phyloP scores from a whole-genome alignment of 2,113 vertebrate species.

The Corythaeola cristata region DNA sequence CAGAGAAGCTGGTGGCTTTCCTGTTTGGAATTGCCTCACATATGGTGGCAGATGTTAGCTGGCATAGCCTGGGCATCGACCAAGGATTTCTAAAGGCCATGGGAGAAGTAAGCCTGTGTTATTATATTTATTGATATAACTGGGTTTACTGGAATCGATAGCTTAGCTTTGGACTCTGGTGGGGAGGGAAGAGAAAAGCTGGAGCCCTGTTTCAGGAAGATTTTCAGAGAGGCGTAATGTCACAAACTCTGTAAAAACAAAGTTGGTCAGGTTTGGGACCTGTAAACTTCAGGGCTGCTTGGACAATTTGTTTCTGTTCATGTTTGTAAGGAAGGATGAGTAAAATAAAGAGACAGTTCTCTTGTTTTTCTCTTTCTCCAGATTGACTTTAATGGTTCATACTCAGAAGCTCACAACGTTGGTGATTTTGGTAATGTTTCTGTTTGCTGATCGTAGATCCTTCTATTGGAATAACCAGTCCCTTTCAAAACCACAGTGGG shows the following conservation, averaged over 20 bases:
- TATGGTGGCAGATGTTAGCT: slow-evolving; percentile 80
- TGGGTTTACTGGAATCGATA: background rate
- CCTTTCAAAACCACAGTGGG: background rate
- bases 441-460: background rate
- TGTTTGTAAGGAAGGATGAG: background rate
- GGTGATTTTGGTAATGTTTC: slow-evolving; percentile 79
- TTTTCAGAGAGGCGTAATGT: background rate
- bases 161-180: background rate
- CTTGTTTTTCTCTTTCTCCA: slow-evolving; percentile 43
- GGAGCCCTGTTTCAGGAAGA: background rate
- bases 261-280: background rate
- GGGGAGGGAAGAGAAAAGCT: background rate
- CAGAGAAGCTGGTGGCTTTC: slow-evolving; percentile 82
- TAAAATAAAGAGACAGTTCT: background rate
- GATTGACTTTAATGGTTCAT: slow-evolving; percentile 80
- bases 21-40: slow-evolving; percentile 80
- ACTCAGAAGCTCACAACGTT: slow-evolving; percentile 70
- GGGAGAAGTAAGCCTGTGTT: slow-evolving; percentile 72
- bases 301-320: background rate
- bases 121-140: background rate
- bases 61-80: slow-evolving; percentile 79
- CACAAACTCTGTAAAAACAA: background rate
- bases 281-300: background rate
- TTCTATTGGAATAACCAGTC: background rate
- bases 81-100: slow-evolving; percentile 80